Conservation (phyloP, 2,797 vertebrate species). For the Coccyzus lansbergi region DNA sequence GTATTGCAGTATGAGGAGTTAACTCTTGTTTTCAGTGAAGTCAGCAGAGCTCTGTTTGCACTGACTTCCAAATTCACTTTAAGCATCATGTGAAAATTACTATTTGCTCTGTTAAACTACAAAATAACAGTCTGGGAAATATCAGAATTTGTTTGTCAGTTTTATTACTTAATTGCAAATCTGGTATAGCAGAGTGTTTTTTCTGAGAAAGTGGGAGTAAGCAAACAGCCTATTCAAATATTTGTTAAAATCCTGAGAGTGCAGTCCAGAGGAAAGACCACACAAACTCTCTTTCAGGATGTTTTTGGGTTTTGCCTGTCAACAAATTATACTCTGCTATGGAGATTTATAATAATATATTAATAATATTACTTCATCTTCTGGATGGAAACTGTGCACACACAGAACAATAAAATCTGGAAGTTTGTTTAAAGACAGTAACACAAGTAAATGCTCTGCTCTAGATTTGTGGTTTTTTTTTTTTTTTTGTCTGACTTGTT, state of each 20-base stretch:
- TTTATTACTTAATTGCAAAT: neutral
- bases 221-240: neutral
- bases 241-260: neutral
- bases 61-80: neutral
- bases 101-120: neutral
- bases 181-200: neutral
- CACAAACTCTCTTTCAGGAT: slow-evolving; percentile 26
- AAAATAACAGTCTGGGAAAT: neutral
- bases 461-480: neutral
- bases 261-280: slow-evolving; percentile 14
- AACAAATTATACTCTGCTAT: neutral
- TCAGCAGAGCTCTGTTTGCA: neutral
- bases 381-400: neutral
- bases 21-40: neutral
- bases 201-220: neutral
- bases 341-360: neutral
- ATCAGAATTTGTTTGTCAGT: neutral
- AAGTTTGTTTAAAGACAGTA: neutral
- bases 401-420: neutral
- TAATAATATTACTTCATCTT: neutral
- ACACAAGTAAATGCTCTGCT: neutral
- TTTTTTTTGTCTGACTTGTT: neutral
- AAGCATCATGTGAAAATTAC: neutral
- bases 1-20: neutral
- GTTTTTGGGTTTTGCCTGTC: slow-evolving; percentile 43